Conservation (phyloP, 2,113 vertebrate genomes). For the Baryphthengus martii region DNA sequence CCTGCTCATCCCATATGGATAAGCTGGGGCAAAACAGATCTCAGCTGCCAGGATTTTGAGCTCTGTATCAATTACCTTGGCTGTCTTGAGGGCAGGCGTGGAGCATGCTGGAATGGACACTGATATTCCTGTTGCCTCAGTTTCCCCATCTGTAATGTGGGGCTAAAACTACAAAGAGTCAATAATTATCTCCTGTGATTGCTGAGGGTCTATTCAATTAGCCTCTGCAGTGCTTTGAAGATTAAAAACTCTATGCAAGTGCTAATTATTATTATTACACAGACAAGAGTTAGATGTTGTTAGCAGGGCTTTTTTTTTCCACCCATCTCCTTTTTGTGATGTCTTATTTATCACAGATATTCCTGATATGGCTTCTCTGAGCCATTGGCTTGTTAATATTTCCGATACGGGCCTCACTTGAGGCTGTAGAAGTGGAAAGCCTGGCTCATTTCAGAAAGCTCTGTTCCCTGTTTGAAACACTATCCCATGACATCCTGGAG, state of each 20-base stretch:
- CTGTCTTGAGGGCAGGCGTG: neutral
- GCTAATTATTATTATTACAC: constrained; percentile 67
- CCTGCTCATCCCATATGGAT: neutral
- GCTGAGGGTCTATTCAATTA: constrained; percentile 59
- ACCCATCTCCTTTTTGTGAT: constrained; percentile 30
- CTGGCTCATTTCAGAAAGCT: neutral
- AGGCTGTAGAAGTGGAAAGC: neutral
- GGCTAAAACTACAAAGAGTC: constrained; percentile 49
- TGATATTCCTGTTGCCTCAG: constrained; percentile 23
- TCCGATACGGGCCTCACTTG: neutral
- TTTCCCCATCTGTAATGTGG: neutral
- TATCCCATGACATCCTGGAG: neutral
- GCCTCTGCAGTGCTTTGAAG: constrained; percentile 60
- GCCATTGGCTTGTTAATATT: neutral
- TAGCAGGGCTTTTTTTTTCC: neutral
- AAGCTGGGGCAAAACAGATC: neutral
- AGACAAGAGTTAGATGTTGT: constrained; percentile 30
- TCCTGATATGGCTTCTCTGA: neutral
- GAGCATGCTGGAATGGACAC: neutral
- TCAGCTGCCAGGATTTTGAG: neutral
- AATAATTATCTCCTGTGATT: constrained; percentile 27
- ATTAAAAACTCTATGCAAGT: constrained; percentile 57
- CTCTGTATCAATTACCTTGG: neutral
- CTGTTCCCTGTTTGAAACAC: neutral
- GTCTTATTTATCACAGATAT: constrained; percentile 53